Evolutionary conservation across 2,888 invertebrate species (phyloP), one percentile per base, ranked within the genome.

Genomic region (Acanthosepion esculentum): DNA sequence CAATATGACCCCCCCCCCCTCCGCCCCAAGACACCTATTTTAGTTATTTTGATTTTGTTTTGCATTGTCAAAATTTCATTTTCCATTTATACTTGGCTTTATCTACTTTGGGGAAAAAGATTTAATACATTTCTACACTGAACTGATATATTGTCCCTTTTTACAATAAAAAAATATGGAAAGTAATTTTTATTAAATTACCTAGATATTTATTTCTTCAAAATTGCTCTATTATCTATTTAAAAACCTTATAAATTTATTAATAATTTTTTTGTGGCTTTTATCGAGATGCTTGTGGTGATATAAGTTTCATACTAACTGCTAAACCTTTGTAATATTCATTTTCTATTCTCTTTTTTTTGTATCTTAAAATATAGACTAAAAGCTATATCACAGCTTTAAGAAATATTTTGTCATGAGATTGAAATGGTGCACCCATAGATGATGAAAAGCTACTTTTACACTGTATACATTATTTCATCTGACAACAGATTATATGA

Each of bases 231-330:
- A 78, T 5, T 59, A 20, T 20, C 18, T 55, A 20, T 55, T 59
- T 23, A 59, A 59, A 59, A 59, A 59, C 23, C 23, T 59, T 59
- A 59, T 4, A 59, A 59, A 59, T 59, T 23, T 59, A 59, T 59
- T 59, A 23, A 20, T 59, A 23, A 59, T 59, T 78, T 59, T 78
- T 78, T 78, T 15, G n/a, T 78, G n/a, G n/a, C 78, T 78, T 18
- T 78, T 78, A 78, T 78, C 33, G 78, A 78, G 78, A 78, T 78
- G 78, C n/a, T 15, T 78, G 78, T 78, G 78, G 78, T 78, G 78
- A n/a, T n/a, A 78, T 78, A 78, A n/a, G 12, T 78, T n/a, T n/a
- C n/a, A 33, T 78, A 33, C n/a, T 33, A 78, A 78, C n/a, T 78
- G n/a, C n/a, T 78, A n/a, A n/a, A 78, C 3, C 10, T 5, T 15